Base-by-base conservation (phyloP, 37 sponge, comb jelly and placozoan genomes). In the Eunapius fragilis region DNA sequence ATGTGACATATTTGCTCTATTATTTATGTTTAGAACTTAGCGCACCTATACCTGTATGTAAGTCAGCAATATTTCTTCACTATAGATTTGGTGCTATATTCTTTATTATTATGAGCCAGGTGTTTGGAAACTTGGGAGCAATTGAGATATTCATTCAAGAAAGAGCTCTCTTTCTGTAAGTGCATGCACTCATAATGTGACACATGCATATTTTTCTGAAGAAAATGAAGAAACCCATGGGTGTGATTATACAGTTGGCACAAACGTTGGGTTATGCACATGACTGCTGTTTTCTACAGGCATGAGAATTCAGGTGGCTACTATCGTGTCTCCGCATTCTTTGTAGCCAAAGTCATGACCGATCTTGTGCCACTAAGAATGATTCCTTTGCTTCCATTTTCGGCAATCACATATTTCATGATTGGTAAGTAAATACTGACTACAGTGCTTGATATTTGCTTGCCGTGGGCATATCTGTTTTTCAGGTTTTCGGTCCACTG, bases 51-150 rank as follows among this genome's bases (percentile, higher is more conserved):
- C 41, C 3, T 9, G 41, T 6, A 36, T 31, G 13, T 6, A 31
- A 76, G 10, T 49, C 3, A 4, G 6, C 37, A 34, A 25, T 11
- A 48, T 50, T 30, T 69, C 49, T 30, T 79, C 2, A 23, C 19
- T 50, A 28, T 68, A 94, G 94, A 71, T 50, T 91, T 38, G 94
- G 94, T 31, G 94, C 83, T 22, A 73, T 94, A 37, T 94, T 94
- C 84, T 90, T 94, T 71, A 81, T 94, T 80, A 77, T 91, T 3
- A 94, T 94, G 94, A 94, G 93, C 68, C 87, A 87, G 72, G 84
- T 94, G 68, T 94, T 94, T 84, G 85, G 82, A 30, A 94, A 94
- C 81, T 69, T 94, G 14, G 83, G 88, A 48, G 94, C 91, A 23
- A 68, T 91, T 30, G 88, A 94, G 31, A 71, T 91, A 7, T 94